phyloP scores from a whole-genome alignment of 2,113 vertebrate genomes.

The Hypanus sabinus region DNA sequence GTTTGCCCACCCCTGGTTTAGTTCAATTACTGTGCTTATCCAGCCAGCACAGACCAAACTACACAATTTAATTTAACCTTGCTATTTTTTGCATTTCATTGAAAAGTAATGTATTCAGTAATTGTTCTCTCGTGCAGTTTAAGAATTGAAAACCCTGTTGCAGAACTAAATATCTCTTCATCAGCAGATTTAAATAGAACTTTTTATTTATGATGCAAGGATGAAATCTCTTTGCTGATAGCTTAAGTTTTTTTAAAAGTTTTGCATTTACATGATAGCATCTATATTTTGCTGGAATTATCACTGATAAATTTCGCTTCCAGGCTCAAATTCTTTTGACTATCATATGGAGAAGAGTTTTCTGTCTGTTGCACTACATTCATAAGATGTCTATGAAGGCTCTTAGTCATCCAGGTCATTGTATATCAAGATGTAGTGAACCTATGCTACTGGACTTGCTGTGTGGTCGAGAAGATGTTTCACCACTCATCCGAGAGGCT shows the following conservation, averaged over 20 bases:
- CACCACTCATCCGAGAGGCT: too few relatives aligned
- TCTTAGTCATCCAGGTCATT: too few relatives aligned
- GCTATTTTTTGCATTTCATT: background rate
- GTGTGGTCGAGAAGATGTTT: too few relatives aligned
- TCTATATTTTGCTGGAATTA: background rate
- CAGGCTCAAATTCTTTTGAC: background rate
- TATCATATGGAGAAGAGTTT: background rate
- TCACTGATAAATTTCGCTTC: background rate
- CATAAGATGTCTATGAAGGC: too few relatives aligned
- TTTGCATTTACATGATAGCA: background rate
- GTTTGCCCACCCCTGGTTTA: too few relatives aligned
- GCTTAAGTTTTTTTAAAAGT: background rate
- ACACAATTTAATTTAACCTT: background rate
- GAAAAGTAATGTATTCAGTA: background rate
- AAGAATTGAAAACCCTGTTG: background rate
- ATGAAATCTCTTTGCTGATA: background rate
- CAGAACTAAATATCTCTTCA: background rate
- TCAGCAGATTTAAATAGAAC: background rate
- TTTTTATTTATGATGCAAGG: background rate
- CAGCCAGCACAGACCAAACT: background rate
- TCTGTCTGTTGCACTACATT: background rate
- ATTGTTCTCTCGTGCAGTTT: slow-evolving; percentile 8
- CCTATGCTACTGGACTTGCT: too few relatives aligned
- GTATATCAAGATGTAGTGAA: too few relatives aligned
- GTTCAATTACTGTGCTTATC: slow-evolving; percentile 24